phyloP scores from a whole-genome alignment of 2,888 invertebrate species.

The Cheilosia vulpina region DNA sequence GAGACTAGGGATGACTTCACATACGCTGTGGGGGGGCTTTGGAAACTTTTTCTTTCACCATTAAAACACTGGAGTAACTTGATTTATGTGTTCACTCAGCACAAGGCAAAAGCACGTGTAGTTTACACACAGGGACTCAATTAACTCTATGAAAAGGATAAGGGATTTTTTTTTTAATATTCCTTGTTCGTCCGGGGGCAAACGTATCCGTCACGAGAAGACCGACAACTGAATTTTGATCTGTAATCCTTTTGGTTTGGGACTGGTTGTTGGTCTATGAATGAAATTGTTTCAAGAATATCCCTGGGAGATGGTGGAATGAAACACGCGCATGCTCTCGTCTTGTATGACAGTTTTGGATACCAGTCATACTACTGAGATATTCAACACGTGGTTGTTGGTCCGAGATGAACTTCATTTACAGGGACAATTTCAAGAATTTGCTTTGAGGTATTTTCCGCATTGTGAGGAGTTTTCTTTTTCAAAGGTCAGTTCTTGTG shows the following conservation, averaged over 20 bases:
- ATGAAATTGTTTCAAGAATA: slow-evolving; percentile 35
- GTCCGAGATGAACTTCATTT: neutral
- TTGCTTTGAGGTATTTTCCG: neutral
- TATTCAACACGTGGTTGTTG: slow-evolving; percentile 54
- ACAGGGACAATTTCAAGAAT: neutral
- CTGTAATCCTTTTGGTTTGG: neutral
- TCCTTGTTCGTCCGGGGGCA: slow-evolving; percentile 28
- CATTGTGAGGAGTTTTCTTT: neutral
- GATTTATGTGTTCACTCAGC: neutral
- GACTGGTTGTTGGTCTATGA: slow-evolving; percentile 37
- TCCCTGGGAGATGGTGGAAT: slow-evolving; percentile 14
- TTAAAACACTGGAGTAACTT: slow-evolving; percentile 2
- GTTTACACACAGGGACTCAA: slow-evolving; percentile 9
- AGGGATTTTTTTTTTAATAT: neutral
- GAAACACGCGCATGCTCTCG: slow-evolving; percentile 54
- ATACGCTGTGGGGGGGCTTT: neutral
- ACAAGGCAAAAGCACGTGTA: neutral
- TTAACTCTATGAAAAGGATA: neutral
- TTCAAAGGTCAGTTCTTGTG: neutral
- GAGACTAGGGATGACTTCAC: slow-evolving; percentile 10
- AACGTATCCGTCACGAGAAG: slow-evolving; percentile 47
- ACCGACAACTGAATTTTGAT: slow-evolving; percentile 58
- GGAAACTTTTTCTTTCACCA: neutral
- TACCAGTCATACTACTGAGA: neutral
- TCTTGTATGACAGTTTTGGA: slow-evolving; percentile 53